Percentiles rank a stretch among this genome's conserved stretches.
Conservation (phyloP, 1,140 invertebrate genomes). For the Sycobia sp. region DNA sequence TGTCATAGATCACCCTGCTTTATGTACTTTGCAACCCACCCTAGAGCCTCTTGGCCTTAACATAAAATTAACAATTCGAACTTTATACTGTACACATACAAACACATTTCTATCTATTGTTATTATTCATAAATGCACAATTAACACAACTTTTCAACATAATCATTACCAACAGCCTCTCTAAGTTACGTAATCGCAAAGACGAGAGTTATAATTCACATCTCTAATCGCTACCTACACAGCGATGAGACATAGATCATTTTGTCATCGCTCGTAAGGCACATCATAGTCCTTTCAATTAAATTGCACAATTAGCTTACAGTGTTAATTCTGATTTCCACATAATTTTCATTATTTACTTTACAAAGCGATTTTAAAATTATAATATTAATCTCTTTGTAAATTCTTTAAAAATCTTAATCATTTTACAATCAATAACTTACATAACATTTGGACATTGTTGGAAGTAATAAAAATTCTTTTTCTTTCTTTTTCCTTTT, state of each 20-base stretch:
- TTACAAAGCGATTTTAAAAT: slow-evolving; percentile 1
- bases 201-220: not conserved
- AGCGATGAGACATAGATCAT: not conserved
- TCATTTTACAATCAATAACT: slow-evolving; percentile 7
- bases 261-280: slow-evolving; percentile 10
- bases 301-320: slow-evolving; percentile 23
- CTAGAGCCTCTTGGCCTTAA: slow-evolving; percentile 13
- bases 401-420: not conserved
- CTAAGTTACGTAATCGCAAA: slow-evolving; percentile 8
- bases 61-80: slow-evolving; percentile 38
- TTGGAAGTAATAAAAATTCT: slow-evolving; percentile 18
- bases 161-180: slow-evolving; percentile 26
- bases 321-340: not conserved
- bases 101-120: slow-evolving; percentile 22
- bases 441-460: slow-evolving; percentile 5
- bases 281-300: slow-evolving; percentile 23
- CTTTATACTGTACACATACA: slow-evolving; percentile 25
- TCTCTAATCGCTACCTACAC: slow-evolving; percentile 1
- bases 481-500: slow-evolving; percentile 6
- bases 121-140: slow-evolving; percentile 33
- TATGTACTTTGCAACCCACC: slow-evolving; percentile 12
- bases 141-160: slow-evolving; percentile 30
- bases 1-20: not conserved
- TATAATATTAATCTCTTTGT: not conserved
- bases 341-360: not conserved